Conservation (phyloP, 1,140 invertebrate genomes). For the Zaprionus lachaisei region DNA sequence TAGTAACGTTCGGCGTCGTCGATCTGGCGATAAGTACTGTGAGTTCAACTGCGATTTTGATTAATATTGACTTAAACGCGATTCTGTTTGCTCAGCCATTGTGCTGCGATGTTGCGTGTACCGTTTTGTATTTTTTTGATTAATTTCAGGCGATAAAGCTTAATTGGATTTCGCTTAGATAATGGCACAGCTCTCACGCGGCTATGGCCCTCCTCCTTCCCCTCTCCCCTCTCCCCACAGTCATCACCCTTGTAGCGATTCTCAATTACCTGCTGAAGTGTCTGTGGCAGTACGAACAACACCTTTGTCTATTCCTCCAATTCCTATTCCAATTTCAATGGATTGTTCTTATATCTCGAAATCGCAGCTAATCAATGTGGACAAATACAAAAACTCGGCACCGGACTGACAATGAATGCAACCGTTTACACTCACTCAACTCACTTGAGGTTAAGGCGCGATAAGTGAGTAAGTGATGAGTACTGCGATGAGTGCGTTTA, state of each 20-base stretch:
- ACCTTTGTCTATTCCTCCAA: slow-evolving; percentile 3
- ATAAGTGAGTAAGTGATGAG: slow-evolving; percentile 5
- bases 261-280: slow-evolving; percentile 24
- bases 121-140: slow-evolving; percentile 49
- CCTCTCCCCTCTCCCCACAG: background rate
- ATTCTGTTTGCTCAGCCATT: slow-evolving; percentile 76
- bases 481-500: background rate
- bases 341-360: slow-evolving; percentile 44
- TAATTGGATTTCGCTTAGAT: slow-evolving; percentile 82
- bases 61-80: slow-evolving; percentile 76
- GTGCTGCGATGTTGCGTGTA: slow-evolving; percentile 66
- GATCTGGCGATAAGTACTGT: slow-evolving; percentile 51
- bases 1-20: background rate
- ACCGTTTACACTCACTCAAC: slow-evolving; percentile 8
- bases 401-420: slow-evolving; percentile 1
- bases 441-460: slow-evolving; percentile 5
- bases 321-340: slow-evolving; percentile 2
- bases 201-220: slow-evolving; percentile 33
- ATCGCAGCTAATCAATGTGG: slow-evolving; percentile 67
- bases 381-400: slow-evolving; percentile 9
- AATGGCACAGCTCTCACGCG: slow-evolving; percentile 49
- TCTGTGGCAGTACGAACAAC: slow-evolving; percentile 16
- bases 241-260: slow-evolving; percentile 10
- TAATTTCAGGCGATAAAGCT: slow-evolving; percentile 81
- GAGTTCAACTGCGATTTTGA: slow-evolving; percentile 71